phyloP scores from a whole-genome alignment of 2,888 invertebrate genomes.

The Noctua comes region DNA sequence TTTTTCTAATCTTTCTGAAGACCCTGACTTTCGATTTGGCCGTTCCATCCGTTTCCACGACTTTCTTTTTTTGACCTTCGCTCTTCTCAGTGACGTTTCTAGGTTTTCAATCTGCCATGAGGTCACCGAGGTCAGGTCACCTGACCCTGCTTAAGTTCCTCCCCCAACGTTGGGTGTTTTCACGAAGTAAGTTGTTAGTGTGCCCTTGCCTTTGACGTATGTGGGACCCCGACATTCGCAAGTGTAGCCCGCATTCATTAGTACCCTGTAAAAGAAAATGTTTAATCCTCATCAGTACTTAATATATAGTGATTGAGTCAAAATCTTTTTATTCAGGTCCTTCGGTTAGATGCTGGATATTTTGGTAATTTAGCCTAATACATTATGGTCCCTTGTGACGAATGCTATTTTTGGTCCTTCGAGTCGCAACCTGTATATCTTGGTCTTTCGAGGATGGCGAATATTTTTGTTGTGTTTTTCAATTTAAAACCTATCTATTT shows the following conservation, averaged over 20 bases:
- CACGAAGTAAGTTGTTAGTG: constrained; percentile 97
- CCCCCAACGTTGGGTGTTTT: constrained; percentile 91
- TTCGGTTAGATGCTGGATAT: background rate
- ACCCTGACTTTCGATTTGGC: constrained; percentile 35
- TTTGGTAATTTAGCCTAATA: background rate
- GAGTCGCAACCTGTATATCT: no score
- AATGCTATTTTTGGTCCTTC: background rate
- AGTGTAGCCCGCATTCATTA: constrained; percentile 96
- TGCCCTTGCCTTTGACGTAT: constrained; percentile 98
- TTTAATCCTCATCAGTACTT: background rate
- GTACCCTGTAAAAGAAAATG: constrained; percentile 89
- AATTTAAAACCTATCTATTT: no score
- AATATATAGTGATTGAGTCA: background rate
- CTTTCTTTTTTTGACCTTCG: constrained; percentile 16
- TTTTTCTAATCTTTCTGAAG: background rate
- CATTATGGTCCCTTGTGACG: background rate
- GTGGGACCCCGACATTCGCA: constrained; percentile 98
- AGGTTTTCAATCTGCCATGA: constrained; percentile 44
- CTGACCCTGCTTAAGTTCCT: constrained; percentile 78
- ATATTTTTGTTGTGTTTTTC: background rate
- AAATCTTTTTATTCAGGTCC: background rate
- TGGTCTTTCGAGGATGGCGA: background rate
- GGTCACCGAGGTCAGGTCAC: constrained; percentile 37
- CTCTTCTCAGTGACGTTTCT: constrained; percentile 13
- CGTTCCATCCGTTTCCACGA: background rate